These are phyloP conservation scores for Moxostoma hubbsi DNA, from an alignment of 2,797 vertebrate genomes.

Conservation along the genomic window DNA sequence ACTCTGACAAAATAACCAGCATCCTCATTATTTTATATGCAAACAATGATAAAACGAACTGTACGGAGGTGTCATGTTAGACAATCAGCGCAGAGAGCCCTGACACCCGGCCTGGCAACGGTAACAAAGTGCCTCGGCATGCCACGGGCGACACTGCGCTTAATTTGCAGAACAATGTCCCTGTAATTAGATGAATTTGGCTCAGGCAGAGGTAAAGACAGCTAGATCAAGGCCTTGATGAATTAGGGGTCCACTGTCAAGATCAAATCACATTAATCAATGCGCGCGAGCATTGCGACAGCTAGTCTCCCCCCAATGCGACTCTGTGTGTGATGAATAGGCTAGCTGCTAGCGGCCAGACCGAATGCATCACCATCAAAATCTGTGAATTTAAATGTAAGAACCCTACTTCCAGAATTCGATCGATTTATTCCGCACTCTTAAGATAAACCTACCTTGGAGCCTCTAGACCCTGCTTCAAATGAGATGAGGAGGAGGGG, in stretches of 20 bases:
- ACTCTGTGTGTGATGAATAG: constrained; percentile 76
- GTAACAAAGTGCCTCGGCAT: constrained; percentile 77
- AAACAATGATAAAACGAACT: constrained; percentile 79
- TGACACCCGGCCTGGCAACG: constrained; percentile 74
- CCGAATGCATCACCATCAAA: constrained; percentile 79
- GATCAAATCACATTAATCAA: constrained; percentile 89
- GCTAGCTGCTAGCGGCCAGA: constrained; percentile 69
- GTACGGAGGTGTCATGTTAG: constrained; percentile 74
- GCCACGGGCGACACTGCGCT: constrained; percentile 80
- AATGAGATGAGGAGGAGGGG: constrained; percentile 15
- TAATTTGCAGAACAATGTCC: constrained; percentile 85
- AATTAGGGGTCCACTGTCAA: constrained; percentile 85
- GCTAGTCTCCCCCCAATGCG: constrained; percentile 62
- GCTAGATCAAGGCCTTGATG: constrained; percentile 86
- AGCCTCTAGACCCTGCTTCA: constrained; percentile 48
- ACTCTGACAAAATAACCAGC: constrained; percentile 73
- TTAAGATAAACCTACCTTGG: constrained; percentile 66
- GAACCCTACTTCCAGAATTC: constrained; percentile 73
- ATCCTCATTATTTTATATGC: constrained; percentile 78
- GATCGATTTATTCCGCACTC: constrained; percentile 72
- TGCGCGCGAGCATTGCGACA: constrained; percentile 76
- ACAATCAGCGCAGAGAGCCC: constrained; percentile 79
- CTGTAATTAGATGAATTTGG: constrained; percentile 91
- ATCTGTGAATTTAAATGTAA: constrained; percentile 80
- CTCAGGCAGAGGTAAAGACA: constrained; percentile 78